These are phyloP conservation scores for Tachuris rubrigastra DNA, from an alignment of 2,113 vertebrate genomes.

Conservation along the genomic window DNA sequence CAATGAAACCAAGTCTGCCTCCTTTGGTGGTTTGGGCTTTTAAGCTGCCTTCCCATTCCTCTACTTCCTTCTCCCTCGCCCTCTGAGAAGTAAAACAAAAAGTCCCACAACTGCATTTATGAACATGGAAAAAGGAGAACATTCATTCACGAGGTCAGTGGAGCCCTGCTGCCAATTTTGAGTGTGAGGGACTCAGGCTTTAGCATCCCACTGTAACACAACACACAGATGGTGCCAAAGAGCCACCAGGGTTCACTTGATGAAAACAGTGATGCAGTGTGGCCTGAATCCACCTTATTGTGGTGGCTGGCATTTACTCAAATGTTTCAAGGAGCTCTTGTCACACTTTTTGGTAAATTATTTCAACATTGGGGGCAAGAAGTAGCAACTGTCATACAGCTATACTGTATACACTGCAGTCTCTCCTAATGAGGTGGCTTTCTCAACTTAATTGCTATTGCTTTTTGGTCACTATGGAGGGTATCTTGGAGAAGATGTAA, in stretches of 20 bases:
- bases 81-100: not conserved
- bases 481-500: not conserved
- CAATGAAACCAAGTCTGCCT: rapidly evolving
- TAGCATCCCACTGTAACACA: rapidly evolving
- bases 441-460: not conserved
- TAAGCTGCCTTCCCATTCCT: not conserved
- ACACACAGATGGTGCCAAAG: not conserved
- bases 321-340: not conserved
- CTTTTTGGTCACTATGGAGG: not conserved
- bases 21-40: not conserved
- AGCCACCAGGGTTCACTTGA: not conserved
- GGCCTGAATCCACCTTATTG: not conserved
- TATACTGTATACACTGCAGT: not conserved
- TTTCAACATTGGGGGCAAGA: not conserved
- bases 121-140: not conserved
- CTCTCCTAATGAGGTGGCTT: not conserved
- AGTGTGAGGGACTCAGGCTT: not conserved
- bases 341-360: not conserved
- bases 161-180: not conserved
- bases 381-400: not conserved
- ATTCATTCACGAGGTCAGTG: rapidly evolving
- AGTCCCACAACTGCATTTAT: not conserved
- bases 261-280: not conserved
- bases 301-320: not conserved
- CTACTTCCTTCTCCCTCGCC: not conserved